Percentiles rank a stretch among this genome's conserved stretches.
Evolutionary conservation across 1,140 invertebrate genomes (phyloP).

Genomic region (Calephelis virginiensis): DNA sequence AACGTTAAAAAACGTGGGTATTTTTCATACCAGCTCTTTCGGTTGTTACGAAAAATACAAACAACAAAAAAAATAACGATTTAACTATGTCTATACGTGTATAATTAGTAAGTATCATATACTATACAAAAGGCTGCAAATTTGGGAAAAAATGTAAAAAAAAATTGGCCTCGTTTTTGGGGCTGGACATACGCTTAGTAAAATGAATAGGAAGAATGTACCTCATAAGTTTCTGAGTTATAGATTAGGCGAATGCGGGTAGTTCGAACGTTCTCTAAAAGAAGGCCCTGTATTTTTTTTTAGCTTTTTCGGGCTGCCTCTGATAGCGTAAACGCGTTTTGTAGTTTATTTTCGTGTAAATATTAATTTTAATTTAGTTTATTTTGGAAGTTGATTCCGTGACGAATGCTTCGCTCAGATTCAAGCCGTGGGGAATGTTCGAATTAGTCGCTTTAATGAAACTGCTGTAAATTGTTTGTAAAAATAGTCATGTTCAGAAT

Average conservation of each 20-base stretch:
- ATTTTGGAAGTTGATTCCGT: slow-evolving; percentile 32
- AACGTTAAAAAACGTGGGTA: slow-evolving; percentile 46
- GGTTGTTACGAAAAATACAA: slow-evolving; percentile 37
- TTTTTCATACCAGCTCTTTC: slow-evolving; percentile 35
- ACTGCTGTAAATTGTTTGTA: slow-evolving; percentile 76
- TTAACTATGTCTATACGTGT: slow-evolving; percentile 75
- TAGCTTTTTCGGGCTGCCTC: slow-evolving; percentile 39
- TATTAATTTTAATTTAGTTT: slow-evolving; percentile 53
- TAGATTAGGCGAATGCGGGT: slow-evolving; percentile 48
- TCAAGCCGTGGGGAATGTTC: slow-evolving; percentile 40
- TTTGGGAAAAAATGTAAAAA: slow-evolving; percentile 70
- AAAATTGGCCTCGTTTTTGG: slow-evolving; percentile 69
- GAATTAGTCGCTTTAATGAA: slow-evolving; percentile 41
- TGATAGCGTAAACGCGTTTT: slow-evolving; percentile 34
- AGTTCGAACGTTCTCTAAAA: slow-evolving; percentile 38
- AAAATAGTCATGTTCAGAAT: slow-evolving; percentile 74
- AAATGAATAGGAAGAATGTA: slow-evolving; percentile 67
- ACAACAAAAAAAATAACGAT: slow-evolving; percentile 68
- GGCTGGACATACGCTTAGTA: slow-evolving; percentile 75
- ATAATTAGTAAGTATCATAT: slow-evolving; percentile 77
- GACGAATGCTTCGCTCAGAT: slow-evolving; percentile 29
- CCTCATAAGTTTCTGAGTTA: slow-evolving; percentile 71
- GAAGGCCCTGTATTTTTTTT: slow-evolving; percentile 42
- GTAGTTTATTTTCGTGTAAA: slow-evolving; percentile 58
- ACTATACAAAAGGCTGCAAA: slow-evolving; percentile 76